Base-by-base conservation (phyloP, 2,888 invertebrate species). In the Hesperia comma region DNA sequence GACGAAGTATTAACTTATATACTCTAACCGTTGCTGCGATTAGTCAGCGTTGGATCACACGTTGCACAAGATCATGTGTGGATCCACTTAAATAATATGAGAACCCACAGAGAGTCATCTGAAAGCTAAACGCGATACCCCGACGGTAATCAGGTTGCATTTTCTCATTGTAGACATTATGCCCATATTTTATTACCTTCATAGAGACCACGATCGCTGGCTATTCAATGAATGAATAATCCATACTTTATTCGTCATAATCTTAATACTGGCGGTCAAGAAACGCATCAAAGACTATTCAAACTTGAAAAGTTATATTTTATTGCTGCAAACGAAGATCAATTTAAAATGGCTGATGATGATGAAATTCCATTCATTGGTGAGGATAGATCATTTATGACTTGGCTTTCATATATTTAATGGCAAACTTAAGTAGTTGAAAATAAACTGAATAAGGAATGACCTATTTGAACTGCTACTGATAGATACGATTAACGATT, bases 331-430 rank as follows among this genome's bases (percentile, higher is more conserved):
- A 37, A 37, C 56, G 63, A 17, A 63, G 46, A 53, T 64, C 51
- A 57, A 58, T 56, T 41, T 32, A 12, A 41, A 64, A 60, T 58
- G 40, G 15, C 57, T 43, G 64, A 64, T 54, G 32, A 60, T 49
- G 64, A 60, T 54, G 64, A 58, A 64, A 64, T 40, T 14, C 33
- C 19, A 66, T 66, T 64, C 64, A 58, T 64, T 43, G 53, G 51
- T 33, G 14, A 41, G 51, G 49, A 55, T 46, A 19, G 55, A 40
- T 51, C 58, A 58, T 58, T 64, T 58, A 58, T 49, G 63, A 58
- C 15, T 26, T 40, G 19, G 56, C 43, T 60, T 66, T 66, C 58
- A 66, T 19, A 46, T 54, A 19, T 66, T 66, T 60, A 54, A 66
- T 57, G 53, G 60, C 41, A n/a, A 54, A 54, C 14, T 53, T 43